Conservation (phyloP, 2,888 invertebrate species). For the Pristionchus fissidentatus region DNA sequence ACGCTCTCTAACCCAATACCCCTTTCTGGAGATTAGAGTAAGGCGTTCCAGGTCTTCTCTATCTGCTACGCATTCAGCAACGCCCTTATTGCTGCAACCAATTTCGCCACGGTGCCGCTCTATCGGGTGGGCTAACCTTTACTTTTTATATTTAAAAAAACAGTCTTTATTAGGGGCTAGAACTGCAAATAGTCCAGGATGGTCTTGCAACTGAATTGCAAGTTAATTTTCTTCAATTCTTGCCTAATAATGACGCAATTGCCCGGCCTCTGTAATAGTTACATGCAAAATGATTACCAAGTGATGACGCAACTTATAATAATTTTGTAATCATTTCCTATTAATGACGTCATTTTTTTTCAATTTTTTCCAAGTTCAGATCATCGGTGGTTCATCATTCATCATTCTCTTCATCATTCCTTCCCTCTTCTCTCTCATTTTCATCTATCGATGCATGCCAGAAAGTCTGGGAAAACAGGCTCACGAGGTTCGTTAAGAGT, state of each 20-base stretch:
- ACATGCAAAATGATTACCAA: too few species aligned
- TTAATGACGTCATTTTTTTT: too few species aligned
- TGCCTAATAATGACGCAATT: too few species aligned
- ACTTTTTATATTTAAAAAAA: not conserved
- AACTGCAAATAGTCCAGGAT: too few species aligned
- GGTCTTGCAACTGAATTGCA: too few species aligned
- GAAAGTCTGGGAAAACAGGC: conserved; percentile 67
- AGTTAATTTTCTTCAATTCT: too few species aligned
- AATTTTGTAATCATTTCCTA: too few species aligned
- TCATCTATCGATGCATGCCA: conserved; percentile 67
- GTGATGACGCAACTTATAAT: too few species aligned
- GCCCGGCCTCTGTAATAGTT: too few species aligned
- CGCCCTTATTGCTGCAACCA: conserved; percentile 67
- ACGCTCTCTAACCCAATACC: not conserved
- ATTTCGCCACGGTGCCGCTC: conserved; percentile 67
- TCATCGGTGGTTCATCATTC: conserved; percentile 66
- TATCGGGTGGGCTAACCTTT: conserved; percentile 57
- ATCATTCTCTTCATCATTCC: conserved; percentile 67
- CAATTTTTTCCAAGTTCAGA: conserved; percentile 52
- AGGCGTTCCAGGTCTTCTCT: conserved; percentile 64
- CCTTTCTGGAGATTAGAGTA: too few species aligned
- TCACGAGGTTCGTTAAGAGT: conserved; percentile 50
- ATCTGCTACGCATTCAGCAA: conserved; percentile 71
- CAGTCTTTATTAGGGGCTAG: too few species aligned
- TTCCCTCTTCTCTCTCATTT: conserved; percentile 62